A percentile compares a stretch with the other conserved stretches of the same genome.
Conservation (phyloP, 2,888 invertebrate species). For the Microplitis deprimator region DNA sequence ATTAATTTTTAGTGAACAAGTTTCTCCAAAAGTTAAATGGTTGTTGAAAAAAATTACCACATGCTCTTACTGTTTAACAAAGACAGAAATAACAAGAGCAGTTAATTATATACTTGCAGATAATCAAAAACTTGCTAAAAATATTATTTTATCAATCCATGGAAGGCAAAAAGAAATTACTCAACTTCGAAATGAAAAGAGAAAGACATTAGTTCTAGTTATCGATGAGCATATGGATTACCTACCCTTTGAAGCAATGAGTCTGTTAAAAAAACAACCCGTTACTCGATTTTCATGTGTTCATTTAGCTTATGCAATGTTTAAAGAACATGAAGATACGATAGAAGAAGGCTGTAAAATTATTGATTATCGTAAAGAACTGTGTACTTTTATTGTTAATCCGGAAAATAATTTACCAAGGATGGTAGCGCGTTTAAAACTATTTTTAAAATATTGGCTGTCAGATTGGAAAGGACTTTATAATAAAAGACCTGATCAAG, state of each 20-base stretch:
- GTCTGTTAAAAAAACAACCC: conserved; percentile 78
- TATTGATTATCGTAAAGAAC: conserved; percentile 73
- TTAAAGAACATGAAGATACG: conserved; percentile 75
- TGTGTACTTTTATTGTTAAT: conserved; percentile 74
- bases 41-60: conserved; percentile 71
- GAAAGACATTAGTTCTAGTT: conserved; percentile 78
- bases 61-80: conserved; percentile 65
- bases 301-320: conserved; percentile 78
- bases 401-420: conserved; percentile 78
- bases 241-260: conserved; percentile 86
- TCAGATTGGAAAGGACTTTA: conserved; percentile 76
- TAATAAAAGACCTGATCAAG: conserved; percentile 74
- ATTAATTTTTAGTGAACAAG: conserved; percentile 47
- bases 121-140: conserved; percentile 60
- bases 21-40: conserved; percentile 64
- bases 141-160: conserved; percentile 63
- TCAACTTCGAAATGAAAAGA: conserved; percentile 70
- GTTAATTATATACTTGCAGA: conserved; percentile 68
- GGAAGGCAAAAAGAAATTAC: conserved; percentile 53
- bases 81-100: conserved; percentile 69
- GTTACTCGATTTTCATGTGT: conserved; percentile 84
- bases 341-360: conserved; percentile 76
- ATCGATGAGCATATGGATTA: conserved; percentile 83
- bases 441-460: conserved; percentile 76
- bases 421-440: conserved; percentile 77